phyloP scores from a whole-genome alignment of 2,888 invertebrate genomes.

The Scelioninae gen. 2 region DNA sequence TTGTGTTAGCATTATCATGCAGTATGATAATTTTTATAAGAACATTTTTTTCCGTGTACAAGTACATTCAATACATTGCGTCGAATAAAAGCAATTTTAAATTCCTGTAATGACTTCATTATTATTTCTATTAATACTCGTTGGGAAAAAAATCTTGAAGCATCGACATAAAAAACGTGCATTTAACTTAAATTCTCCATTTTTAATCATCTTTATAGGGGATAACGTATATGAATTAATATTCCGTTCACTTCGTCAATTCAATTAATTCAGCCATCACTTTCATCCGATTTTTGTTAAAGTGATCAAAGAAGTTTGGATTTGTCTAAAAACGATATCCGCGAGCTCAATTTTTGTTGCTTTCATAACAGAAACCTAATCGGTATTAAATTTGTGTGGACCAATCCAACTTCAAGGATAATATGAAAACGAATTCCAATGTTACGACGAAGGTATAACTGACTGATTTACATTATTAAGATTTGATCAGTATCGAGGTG shows the following conservation, averaged over 20 bases:
- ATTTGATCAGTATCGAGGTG: background rate
- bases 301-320: background rate
- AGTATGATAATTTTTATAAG: too few relatives aligned
- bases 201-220: too few relatives aligned
- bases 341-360: conserved; percentile 1
- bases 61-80: too few relatives aligned
- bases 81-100: too few relatives aligned
- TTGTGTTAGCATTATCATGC: too few relatives aligned
- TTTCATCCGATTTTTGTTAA: background rate
- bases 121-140: too few relatives aligned
- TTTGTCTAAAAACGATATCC: background rate
- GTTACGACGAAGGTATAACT: conserved; percentile 1
- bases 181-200: too few relatives aligned
- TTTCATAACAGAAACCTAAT: background rate
- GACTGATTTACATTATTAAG: conserved; percentile 12
- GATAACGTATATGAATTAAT: too few relatives aligned
- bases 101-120: too few relatives aligned
- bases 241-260: background rate
- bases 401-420: background rate
- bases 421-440: conserved; percentile 11
- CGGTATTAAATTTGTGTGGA: conserved; percentile 9
- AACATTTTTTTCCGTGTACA: too few relatives aligned
- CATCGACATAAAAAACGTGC: too few relatives aligned
- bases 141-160: too few relatives aligned
- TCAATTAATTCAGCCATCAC: background rate